Evolutionary conservation across 2,797 vertebrate genomes (phyloP).

Genomic region (Esox lucius): DNA sequence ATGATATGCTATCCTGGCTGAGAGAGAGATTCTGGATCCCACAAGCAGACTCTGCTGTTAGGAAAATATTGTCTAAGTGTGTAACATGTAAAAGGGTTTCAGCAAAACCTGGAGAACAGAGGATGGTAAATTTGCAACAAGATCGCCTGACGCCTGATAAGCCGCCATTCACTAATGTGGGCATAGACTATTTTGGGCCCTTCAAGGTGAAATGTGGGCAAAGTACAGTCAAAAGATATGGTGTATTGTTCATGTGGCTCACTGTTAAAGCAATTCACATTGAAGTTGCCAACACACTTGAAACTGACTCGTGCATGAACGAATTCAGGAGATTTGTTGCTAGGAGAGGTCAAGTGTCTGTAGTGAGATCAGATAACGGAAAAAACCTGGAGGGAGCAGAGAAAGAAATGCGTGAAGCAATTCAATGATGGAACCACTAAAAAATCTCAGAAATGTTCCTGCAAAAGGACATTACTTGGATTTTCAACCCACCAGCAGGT

Average conservation of each 20-base stretch:
- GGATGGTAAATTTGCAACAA: conserved; percentile 33
- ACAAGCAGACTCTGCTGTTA: conserved; percentile 2
- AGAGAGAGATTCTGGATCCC: conserved; percentile 12
- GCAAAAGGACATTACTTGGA: conserved; percentile 15
- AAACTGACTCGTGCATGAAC: conserved; percentile 21
- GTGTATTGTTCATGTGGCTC: conserved; percentile 14
- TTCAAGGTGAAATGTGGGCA: conserved; percentile 5
- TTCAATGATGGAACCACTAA: conserved; percentile 14
- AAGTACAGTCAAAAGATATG: neutral
- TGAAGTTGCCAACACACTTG: neutral
- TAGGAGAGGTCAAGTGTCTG: conserved; percentile 14
- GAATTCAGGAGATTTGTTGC: conserved; percentile 5
- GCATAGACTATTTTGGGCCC: conserved; percentile 9
- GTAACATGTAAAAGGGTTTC: neutral
- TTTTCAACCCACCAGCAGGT: conserved; percentile 6
- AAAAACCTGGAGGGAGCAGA: conserved; percentile 13
- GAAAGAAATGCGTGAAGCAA: neutral
- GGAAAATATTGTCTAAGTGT: conserved; percentile 11
- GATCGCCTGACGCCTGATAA: conserved; percentile 20
- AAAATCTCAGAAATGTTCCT: conserved; percentile 11
- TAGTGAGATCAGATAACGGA: conserved; percentile 4
- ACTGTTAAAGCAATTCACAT: conserved; percentile 11
- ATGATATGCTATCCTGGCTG: conserved; percentile 4
- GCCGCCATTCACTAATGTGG: conserved; percentile 22
- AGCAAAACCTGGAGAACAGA: conserved; percentile 8